Evolutionary conservation across 2,888 invertebrate genomes (phyloP), one percentile per base, ranked within the genome.

Genomic region (Macrophya annulata): DNA sequence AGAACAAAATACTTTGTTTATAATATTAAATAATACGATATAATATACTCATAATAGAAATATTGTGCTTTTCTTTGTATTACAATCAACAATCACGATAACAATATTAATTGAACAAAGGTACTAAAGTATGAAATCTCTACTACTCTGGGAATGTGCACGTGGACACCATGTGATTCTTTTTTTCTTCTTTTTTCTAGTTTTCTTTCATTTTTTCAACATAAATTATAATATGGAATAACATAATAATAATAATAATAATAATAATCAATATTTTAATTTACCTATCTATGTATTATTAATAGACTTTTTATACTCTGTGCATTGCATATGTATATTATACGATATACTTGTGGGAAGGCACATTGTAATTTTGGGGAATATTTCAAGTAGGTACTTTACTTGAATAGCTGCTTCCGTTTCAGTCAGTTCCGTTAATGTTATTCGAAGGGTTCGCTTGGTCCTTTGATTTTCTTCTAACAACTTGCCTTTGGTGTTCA

Each of bases 401-500:
- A 74, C 76, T 87, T 88, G 68, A 85, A 84, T 86, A 87, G 86
- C 86, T 81, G 48, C 84, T 65, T 40, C 48, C 84, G 55, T 85
- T 85, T 86, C 85, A 88, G 87, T 91, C 90, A 87, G 88, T 87
- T 85, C 89, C 89, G 87, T 90, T 92, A 40, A 71, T 71, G 87
- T 89, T 89, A 89, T 89, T 87, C 85, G 91, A 88, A 83, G 90
- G 88, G 51, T 88, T 87, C 79, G 89, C 86, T 87, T 91, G 91
- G 87, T 92, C 92, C 85, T 91, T 92, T 83, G 91, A 90, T 88
- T 92, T 95, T 87, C 96, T 94, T 87, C 95, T 94, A 86, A 95
- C 95, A 62, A 96, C 95, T 94, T 98, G 98, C 89, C 97, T 95
- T 92, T 97, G 97, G 94, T 98, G 98, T 93, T 98, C 98, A 89